Base-by-base conservation (phyloP, 1,140 invertebrate genomes). In the Doryteuthis pealeii region DNA sequence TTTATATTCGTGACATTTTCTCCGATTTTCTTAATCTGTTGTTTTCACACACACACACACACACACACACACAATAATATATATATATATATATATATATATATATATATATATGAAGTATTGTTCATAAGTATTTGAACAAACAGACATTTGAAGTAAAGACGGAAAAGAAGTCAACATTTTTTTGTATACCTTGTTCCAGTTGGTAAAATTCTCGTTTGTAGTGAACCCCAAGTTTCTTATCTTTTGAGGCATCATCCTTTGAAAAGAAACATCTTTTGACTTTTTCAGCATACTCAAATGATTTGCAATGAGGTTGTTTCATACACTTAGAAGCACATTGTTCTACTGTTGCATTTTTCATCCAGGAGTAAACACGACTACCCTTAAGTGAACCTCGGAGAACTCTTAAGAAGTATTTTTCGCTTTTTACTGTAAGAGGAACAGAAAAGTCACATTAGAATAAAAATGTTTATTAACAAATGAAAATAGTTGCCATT, bases 1-100 rank as follows among this genome's bases (percentile, higher is more conserved):
- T n/a, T n/a, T n/a, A n/a, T n/a, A n/a, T n/a, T n/a, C n/a, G n/a
- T n/a, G n/a, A n/a, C n/a, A n/a, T n/a, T n/a, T n/a, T n/a, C n/a
- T n/a, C n/a, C n/a, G n/a, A n/a, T n/a, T n/a, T n/a, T n/a, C n/a
- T n/a, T n/a, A n/a, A n/a, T n/a, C n/a, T n/a, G n/a, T n/a, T n/a
- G n/a, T n/a, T n/a, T n/a, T n/a, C n/a, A n/a, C n/a, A n/a, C n/a
- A n/a, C n/a, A n/a, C n/a, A n/a, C n/a, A n/a, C n/a, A n/a, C n/a
- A n/a, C n/a, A n/a, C n/a, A n/a, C n/a, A n/a, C n/a, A n/a, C n/a
- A n/a, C n/a, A n/a, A n/a, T n/a, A n/a, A 22, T n/a, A 28, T 62
- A n/a, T 62, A 58, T n/a, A n/a, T 58, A 62, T 22, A 62, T 28
- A 62, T n/a, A n/a, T 28, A 62, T 62, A 62, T n/a, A 62, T 62